Base-by-base conservation (phyloP, 1,140 invertebrate species). In the Pseudachorutes palmiensis region DNA sequence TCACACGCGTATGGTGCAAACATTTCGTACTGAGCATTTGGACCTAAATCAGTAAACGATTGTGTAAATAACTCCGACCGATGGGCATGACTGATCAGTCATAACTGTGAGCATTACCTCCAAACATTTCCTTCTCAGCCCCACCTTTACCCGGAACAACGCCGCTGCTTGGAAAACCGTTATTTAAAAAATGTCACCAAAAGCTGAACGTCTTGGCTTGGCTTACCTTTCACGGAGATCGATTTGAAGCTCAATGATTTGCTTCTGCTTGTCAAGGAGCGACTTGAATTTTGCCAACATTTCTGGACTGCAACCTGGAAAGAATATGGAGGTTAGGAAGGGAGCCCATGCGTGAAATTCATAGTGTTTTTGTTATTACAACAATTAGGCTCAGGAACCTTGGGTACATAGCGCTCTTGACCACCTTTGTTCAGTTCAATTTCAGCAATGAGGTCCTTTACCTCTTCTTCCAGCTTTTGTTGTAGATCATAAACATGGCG, bases 231-330 rank as follows among this genome's bases (percentile, higher is more conserved):
- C 16, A 2, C 31, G 16, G 5, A 61, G 12, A 61, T 61, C 59
- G 3, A 61, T 61, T 22, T 61, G 59, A 14, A 61, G 28, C 9
- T 31, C 22, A 33, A 61, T 61, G 29, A 61, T 28, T 61, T 61
- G 14, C 59, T 26, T 61, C 31, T 61, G 59, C 28, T 61, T 61
- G 3, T 33, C 22, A 19, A 61, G 28, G 3, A 61, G 5, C 5
- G 28, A 12, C 22, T 61, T 9, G 12, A 61, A 26, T 61, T 61
- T 29, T 2, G 3, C 24, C 59, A 14, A 16, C 12, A 29, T 61
- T 3, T 61, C 59, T 14, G 59, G 3, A 33, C 31, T 33, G 24
- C 59, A 61, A 61, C 59, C 59, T 61, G 9, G 29, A 61, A 14
- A 30, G 31, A 61, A 61, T 28, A 26, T 61, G 22, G 28, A 22